These are phyloP conservation scores for Eulithis testata DNA, from an alignment of 2,888 invertebrate genomes.

Conservation along the genomic window DNA sequence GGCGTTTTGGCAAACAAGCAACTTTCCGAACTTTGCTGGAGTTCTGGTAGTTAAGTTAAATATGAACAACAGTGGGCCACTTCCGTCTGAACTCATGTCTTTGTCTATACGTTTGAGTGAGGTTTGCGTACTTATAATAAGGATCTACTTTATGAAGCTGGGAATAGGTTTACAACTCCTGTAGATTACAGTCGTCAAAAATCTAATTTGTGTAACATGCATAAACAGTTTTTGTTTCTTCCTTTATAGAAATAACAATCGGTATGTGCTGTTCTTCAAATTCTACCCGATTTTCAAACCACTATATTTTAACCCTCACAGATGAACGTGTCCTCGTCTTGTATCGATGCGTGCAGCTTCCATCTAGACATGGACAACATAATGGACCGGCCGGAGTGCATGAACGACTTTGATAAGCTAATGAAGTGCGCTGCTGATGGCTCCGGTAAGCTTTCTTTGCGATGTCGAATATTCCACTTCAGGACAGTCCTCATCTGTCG, in stretches of 20 bases:
- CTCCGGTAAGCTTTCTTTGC: conserved; percentile 76
- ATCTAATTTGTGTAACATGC: too few relatives aligned
- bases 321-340: conserved; percentile 90
- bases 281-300: neutral
- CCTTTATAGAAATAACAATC: too few relatives aligned
- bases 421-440: conserved; percentile 94
- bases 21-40: conserved; percentile 12
- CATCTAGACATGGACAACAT: conserved; percentile 93
- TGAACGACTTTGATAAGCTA: conserved; percentile 92
- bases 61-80: conserved; percentile 6
- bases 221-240: too few relatives aligned
- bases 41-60: conserved; percentile 20
- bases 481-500: too few relatives aligned
- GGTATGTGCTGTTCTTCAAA: too few relatives aligned
- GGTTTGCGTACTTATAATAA: too few relatives aligned
- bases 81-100: neutral
- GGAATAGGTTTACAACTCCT: too few relatives aligned
- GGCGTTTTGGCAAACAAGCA: conserved; percentile 10
- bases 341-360: conserved; percentile 93
- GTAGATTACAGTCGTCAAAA: too few relatives aligned
- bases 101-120: too few relatives aligned
- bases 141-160: too few relatives aligned
- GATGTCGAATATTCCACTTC: neutral
- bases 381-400: conserved; percentile 91
- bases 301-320: conserved; percentile 35